Evolutionary conservation across 2,113 vertebrate species (phyloP), one percentile per base, ranked within the genome.

Genomic region (Festucalex cinctus): DNA sequence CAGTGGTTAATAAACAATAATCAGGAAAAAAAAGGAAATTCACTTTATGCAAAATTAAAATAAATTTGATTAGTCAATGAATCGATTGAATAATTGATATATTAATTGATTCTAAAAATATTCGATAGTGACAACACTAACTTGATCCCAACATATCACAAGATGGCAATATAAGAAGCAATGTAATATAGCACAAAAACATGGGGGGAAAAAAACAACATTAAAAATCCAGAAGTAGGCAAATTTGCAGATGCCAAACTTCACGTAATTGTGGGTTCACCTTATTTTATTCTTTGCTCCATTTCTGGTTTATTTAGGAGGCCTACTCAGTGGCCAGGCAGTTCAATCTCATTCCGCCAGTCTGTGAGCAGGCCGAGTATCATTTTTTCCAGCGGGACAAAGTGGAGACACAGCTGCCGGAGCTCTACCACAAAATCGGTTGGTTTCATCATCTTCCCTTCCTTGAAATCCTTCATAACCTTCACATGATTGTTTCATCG

Each of bases 381-480:
- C 95, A 99, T 28, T 96, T 99, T 68, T 99, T 98, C 88, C 97
- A 99, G 70, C 92, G 97, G 78, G 96, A 99, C 66, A 99, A 99
- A 84, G 96, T 99, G 70, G 97, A 99, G 87, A 93, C 95, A 64
- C 97, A 99, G 81, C 89, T 99, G 64, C 97, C 97, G 0, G 97
- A 99, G 67, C 74, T 99, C 44, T 99, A 99, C 68, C 97, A 98
- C 80, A 99, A 99, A 88, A 99, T 99, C 72, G 97, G 96, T 95
- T 87, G 80, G 73, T 77, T 32, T 78, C 62, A 49, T 36, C 58
- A 43, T 44, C 32, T 22, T 20, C 32, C 10, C 22, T 16, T 20
- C 53, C 19, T 10, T 56, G 3, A 65, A 19, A 24, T 60, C 9
- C n/a, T 65, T 65, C 26, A 35, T 20, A 64, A 32, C 17, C 17